Conservation (phyloP, 2,888 invertebrate species). For the Acleris laterana region DNA sequence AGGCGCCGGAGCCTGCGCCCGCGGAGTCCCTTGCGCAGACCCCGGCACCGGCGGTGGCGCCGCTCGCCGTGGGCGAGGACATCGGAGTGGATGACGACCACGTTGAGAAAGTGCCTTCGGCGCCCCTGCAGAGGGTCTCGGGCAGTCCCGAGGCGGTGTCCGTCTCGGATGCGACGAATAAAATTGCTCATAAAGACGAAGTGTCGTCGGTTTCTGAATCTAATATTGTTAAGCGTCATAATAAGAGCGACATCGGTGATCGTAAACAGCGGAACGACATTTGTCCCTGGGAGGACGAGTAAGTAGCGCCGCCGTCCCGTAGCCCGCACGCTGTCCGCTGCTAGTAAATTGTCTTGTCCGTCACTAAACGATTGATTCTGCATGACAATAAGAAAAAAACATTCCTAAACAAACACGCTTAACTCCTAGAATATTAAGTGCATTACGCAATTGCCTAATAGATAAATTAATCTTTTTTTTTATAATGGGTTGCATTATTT, state of each 20-base stretch:
- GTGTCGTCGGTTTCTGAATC: conserved; percentile 73
- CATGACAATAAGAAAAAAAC: conserved; percentile 38
- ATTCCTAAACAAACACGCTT: conserved; percentile 38
- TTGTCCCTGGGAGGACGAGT: conserved; percentile 98
- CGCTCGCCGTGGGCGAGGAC: conserved; percentile 88
- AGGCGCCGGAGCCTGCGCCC: conserved; percentile 28
- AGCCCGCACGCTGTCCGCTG: conserved; percentile 35
- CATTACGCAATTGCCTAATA: conserved; percentile 35
- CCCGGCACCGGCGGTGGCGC: conserved; percentile 79
- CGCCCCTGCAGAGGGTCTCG: conserved; percentile 58
- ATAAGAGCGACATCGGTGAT: conserved; percentile 67
- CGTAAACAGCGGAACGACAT: conserved; percentile 89
- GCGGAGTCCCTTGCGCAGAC: conserved; percentile 21
- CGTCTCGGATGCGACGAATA: conserved; percentile 65
- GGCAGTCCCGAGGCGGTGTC: conserved; percentile 60
- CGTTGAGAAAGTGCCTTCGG: conserved; percentile 82
- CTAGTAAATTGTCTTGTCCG: conserved; percentile 34
- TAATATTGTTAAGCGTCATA: conserved; percentile 76
- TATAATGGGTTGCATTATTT: conserved; percentile 36
- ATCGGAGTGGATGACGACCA: conserved; percentile 88
- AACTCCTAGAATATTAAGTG: conserved; percentile 34
- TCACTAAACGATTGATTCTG: conserved; percentile 38
- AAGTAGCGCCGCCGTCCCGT: conserved; percentile 78
- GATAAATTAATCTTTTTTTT: conserved; percentile 26
- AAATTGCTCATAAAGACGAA: conserved; percentile 74